phyloP scores from a whole-genome alignment of 2,888 invertebrate genomes.

The Lasius platythorax region DNA sequence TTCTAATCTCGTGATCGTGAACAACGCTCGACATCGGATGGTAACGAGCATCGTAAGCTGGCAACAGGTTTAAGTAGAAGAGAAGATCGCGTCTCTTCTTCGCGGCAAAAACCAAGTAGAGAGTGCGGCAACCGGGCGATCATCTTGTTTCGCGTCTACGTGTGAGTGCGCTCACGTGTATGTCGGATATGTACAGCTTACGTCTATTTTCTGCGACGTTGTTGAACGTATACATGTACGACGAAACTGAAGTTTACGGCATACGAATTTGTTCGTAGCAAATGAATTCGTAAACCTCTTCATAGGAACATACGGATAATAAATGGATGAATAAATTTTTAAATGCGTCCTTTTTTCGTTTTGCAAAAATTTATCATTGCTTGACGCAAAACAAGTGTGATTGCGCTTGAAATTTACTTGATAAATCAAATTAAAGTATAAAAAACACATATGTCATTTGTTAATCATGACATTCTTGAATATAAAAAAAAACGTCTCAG shows the following conservation, averaged over 20 bases:
- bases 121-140: slow-evolving; percentile 11
- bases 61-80: slow-evolving; percentile 41
- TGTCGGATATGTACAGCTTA: slow-evolving; percentile 16
- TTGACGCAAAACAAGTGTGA: neutral
- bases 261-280: neutral
- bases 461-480: neutral
- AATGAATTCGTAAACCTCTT: slow-evolving; percentile 23
- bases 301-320: neutral
- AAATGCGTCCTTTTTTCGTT: no score
- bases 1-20: slow-evolving; percentile 80
- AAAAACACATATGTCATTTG: neutral
- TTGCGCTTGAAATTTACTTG: neutral
- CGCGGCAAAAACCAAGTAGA: slow-evolving; percentile 25
- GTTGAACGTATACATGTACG: neutral
- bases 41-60: slow-evolving; percentile 52
- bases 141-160: slow-evolving; percentile 13
- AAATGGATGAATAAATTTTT: neutral
- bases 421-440: neutral
- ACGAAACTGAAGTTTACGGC: slow-evolving; percentile 17
- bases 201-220: slow-evolving; percentile 42
- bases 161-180: slow-evolving; percentile 26
- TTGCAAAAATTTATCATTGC: neutral
- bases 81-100: slow-evolving; percentile 37
- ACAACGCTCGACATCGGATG: slow-evolving; percentile 56
- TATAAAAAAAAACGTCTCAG: neutral